Conservation (phyloP, 1,140 invertebrate species). For the Temnothorax nylanderi region DNA sequence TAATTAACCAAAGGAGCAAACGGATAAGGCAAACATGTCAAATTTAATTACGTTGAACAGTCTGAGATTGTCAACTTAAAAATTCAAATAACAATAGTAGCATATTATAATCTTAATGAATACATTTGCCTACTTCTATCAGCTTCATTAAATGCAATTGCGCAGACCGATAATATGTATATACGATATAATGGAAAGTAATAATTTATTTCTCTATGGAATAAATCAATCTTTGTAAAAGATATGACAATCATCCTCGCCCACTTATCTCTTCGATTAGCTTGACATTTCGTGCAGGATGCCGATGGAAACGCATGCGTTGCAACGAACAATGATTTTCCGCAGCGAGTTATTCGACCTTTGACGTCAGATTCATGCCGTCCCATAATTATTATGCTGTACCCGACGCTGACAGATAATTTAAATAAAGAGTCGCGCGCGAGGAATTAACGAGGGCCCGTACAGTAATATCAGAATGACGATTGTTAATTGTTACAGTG, state of each 20-base stretch:
- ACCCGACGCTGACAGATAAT: conserved; percentile 44
- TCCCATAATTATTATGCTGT: conserved; percentile 53
- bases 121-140: not conserved
- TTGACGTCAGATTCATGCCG: conserved; percentile 45
- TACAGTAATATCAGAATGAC: conserved; percentile 55
- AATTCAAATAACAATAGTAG: conserved; percentile 3
- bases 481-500: conserved; percentile 39
- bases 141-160: conserved; percentile 31
- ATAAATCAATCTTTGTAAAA: conserved; percentile 45
- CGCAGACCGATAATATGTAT: not conserved
- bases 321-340: conserved; percentile 32
- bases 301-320: conserved; percentile 18
- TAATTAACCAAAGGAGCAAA: conserved; percentile 25
- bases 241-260: conserved; percentile 44
- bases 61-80: not conserved
- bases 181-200: not conserved
- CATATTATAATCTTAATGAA: conserved; percentile 12
- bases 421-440: conserved; percentile 59
- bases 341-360: conserved; percentile 37
- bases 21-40: conserved; percentile 22
- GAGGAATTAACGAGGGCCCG: conserved; percentile 48
- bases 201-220: conserved; percentile 21
- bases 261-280: conserved; percentile 37
- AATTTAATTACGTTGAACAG: conserved; percentile 34
- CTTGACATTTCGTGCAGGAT: conserved; percentile 50